phyloP scores from a whole-genome alignment of 2,888 invertebrate species.

The Pardosa pseudoannulata region DNA sequence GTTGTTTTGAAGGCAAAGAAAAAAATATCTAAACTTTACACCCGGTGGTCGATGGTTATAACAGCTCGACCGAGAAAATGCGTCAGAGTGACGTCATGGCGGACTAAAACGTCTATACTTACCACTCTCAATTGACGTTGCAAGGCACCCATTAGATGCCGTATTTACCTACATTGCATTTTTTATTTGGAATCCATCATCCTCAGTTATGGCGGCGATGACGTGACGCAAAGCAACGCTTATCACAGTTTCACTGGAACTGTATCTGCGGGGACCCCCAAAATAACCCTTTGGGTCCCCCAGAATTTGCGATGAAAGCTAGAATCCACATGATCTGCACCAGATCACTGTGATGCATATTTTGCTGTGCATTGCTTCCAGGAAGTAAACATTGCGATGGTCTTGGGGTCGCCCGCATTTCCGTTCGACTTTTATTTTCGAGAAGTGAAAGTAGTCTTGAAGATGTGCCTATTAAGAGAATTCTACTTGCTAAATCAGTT shows the following conservation, averaged over 20 bases:
- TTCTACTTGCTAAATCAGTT: no score
- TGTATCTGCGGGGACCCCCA: not conserved
- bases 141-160: not conserved
- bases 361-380: not conserved
- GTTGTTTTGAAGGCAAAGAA: no score
- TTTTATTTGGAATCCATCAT: not conserved
- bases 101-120: not conserved
- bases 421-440: not conserved
- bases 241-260: not conserved
- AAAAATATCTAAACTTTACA: no score
- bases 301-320: not conserved
- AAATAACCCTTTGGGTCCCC: constrained; percentile 12
- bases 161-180: not conserved
- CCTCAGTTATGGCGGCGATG: not conserved
- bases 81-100: not conserved
- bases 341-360: not conserved
- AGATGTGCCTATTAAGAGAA: no score
- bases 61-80: no score
- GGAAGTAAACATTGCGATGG: not conserved
- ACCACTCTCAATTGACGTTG: not conserved
- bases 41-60: no score
- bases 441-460: no score
- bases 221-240: not conserved
- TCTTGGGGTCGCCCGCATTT: not conserved
- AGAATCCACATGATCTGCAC: not conserved